Evolutionary conservation across 2,797 vertebrate species (phyloP).

Genomic region (Tokudaia tokunoshimensis): DNA sequence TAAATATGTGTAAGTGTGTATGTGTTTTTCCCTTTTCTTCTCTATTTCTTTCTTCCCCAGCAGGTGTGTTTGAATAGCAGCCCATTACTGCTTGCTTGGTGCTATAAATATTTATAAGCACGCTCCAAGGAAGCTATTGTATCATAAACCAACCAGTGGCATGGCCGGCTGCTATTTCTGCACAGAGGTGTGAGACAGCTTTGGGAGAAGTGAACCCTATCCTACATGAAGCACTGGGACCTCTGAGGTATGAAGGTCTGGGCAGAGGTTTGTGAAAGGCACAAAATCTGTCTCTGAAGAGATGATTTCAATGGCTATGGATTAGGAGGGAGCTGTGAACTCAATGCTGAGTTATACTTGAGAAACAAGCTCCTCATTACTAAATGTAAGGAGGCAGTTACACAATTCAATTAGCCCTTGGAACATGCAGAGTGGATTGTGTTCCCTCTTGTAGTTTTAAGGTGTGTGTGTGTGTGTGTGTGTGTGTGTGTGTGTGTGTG

Average conservation of each 20-base stretch:
- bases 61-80: constrained; percentile 88
- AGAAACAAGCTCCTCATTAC: not conserved
- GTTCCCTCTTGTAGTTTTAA: not conserved
- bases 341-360: not conserved
- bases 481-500: not conserved
- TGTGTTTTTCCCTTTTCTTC: constrained; percentile 81
- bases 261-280: not conserved
- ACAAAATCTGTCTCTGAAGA: not conserved
- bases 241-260: constrained; percentile 22
- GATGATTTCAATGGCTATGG: fast-evolving
- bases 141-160: constrained; percentile 76
- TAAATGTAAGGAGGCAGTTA: not conserved
- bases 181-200: constrained; percentile 31
- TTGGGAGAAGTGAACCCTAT: not conserved
- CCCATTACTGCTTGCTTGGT: constrained; percentile 82
- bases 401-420: not conserved
- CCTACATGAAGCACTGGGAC: not conserved
- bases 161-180: constrained; percentile 74
- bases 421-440: not conserved
- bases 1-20: constrained; percentile 76
- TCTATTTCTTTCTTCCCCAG: constrained; percentile 84
- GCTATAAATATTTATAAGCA: constrained; percentile 88
- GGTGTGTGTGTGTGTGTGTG: not conserved
- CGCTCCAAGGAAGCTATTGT: constrained; percentile 82
- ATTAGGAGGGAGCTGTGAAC: not conserved